Evolutionary conservation across 35 echinoderm and acorn worm species (phyloP).

Genomic region (Apostichopus japonicus): DNA sequence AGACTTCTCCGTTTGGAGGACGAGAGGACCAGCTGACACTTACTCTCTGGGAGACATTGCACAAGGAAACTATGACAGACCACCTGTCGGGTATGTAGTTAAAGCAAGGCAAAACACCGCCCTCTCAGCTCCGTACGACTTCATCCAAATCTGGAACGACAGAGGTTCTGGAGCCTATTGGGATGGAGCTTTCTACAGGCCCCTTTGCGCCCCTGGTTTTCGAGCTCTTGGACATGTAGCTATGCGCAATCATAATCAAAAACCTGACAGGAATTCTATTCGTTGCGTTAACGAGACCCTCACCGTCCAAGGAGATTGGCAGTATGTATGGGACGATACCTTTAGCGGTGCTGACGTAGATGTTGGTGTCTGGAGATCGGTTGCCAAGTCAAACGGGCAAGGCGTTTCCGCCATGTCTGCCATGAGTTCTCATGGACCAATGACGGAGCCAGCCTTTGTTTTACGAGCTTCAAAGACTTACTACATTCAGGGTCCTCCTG

Average conservation of each 20-base stretch:
- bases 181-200: conserved; percentile 4
- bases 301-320: background rate
- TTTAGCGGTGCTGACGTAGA: background rate
- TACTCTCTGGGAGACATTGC: conserved; percentile 22
- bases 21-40: background rate
- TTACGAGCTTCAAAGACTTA: background rate
- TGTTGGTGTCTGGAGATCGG: background rate
- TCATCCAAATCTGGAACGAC: conserved; percentile 24
- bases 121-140: background rate
- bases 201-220: background rate
- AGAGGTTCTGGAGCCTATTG: background rate
- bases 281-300: background rate
- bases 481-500: conserved; percentile 1
- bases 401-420: background rate
- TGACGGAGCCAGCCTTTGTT: background rate
- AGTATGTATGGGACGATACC: background rate
- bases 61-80: background rate
- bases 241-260: background rate
- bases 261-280: background rate
- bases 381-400: background rate
- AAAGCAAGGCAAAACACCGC: background rate
- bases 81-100: background rate
- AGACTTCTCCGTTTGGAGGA: background rate
- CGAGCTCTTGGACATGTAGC: background rate
- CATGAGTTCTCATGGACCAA: background rate